Evolutionary conservation across 2,113 vertebrate species (phyloP), one percentile per base, ranked within the genome.

Genomic region (Siniperca knerii): DNA sequence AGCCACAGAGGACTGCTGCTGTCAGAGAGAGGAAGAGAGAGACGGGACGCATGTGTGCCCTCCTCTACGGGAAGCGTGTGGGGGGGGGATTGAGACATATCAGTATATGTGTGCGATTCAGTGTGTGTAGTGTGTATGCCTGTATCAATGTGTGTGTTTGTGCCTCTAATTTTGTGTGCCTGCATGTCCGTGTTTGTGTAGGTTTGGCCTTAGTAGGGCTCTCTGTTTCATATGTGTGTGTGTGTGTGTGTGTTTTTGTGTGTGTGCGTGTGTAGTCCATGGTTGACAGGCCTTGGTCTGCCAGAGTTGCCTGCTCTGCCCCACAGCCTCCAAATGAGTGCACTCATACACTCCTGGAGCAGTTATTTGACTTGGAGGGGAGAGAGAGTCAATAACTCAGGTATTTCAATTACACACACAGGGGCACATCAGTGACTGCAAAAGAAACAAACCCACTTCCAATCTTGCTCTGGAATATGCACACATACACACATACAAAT

Each of bases 331-430:
- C 73, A 88, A 92, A 91, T 79, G 81, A 91, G 90, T 79, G 81
- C 88, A 86, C 86, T 91, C 89, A 83, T 84, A 91, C 88, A 87
- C 90, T 90, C 88, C 75, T 66, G 55, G 57, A 90, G 86, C 75
- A 85, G 75, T 90, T 91, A 87, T 91, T 92, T 86, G 86, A 90
- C 85, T 92, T 72, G 70, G 83, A 90, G 77, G 74, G 58, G 55
- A 86, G 81, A 77, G 89, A 81, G 81, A 94, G 91, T 94, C 93
- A 91, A 93, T 94, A 93, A 89, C 82, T 86, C 91, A 89, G 87
- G 91, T 91, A 93, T 93, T 93, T 93, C 93, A 92, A 93, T 94
- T 93, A 94, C 93, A 93, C 92, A 93, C 88, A 92, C 89, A 92
- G 92, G 79, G 88, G 77, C 90, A 91, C 92, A 92, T 88, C 93